Evolutionary conservation across 2,113 vertebrate genomes (phyloP), one percentile per base, ranked within the genome.

Genomic region (Ovibos moschatus): DNA sequence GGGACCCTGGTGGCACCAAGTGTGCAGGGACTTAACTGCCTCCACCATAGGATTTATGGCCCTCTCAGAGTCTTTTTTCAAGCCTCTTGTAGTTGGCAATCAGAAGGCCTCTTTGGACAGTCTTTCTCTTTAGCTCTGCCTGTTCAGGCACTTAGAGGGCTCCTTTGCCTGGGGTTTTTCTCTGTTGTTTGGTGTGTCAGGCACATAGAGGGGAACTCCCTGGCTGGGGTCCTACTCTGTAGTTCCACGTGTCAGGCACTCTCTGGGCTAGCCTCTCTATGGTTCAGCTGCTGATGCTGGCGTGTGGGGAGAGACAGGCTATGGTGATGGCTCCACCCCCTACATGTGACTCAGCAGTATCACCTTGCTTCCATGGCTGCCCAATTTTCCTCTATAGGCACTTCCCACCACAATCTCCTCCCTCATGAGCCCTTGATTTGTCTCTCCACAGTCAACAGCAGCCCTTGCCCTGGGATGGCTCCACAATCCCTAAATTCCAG

Each of bases 351-450:
- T 64, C 62, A 33, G 30, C 62, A 33, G 30, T 17, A 17, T 64
- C 30, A 16, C 15, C 62, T 64, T 64, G 30, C 7, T 17, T 64
- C 62, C 62, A 4, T 33, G 30, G 62, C 62, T 8, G 62, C 3
- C 30, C 15, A 16, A 8, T 30, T 33, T 64, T 64, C 62, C 30
- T 33, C 62, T 64, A 17, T 14, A 17, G 62, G 62, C 62, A 64
- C 30, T 64, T 64, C 62, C 30, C 62, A 17, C 3, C 15, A 33
- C 30, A 64, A 2, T 64, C 30, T 33, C 15, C 62, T 64, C 15
- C 16, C 62, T 67, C 16, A n/a, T 7, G n/a, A 9, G 3, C 62
- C 33, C 16, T n/a, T 3, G 3, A n/a, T 64, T 15, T 0, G 0
- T 64, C 60, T 33, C 30, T 64, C 30, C 7, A 4, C 15, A 64